A percentile compares a stretch with the other conserved stretches of the same genome.
phyloP scores from a whole-genome alignment of 2,888 invertebrate genomes.

The Morpho deidamia region DNA sequence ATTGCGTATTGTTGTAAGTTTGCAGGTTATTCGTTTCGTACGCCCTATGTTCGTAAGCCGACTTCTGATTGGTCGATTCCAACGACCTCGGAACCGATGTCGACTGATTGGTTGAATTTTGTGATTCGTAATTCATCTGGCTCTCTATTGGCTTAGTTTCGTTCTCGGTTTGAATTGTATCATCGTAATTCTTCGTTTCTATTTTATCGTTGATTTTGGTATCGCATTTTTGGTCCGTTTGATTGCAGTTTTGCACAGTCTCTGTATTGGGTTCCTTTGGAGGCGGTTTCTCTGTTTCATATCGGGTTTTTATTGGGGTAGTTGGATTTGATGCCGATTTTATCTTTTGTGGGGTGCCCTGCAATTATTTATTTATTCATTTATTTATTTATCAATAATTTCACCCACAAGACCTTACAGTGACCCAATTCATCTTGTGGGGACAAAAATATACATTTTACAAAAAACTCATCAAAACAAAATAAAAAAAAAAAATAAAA shows the following conservation, averaged over 20 bases:
- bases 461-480: no score
- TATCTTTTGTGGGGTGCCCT: slow-evolving; percentile 13
- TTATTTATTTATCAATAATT: no score
- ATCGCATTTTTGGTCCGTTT: slow-evolving; percentile 15
- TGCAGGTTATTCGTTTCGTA: slow-evolving; percentile 23
- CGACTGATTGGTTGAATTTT: slow-evolving; percentile 1
- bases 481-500: no score
- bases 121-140: slow-evolving; percentile 1
- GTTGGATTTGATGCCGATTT: slow-evolving; percentile 24
- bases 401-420: no score
- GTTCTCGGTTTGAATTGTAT: slow-evolving; percentile 1
- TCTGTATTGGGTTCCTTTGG: slow-evolving; percentile 20
- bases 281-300: slow-evolving; percentile 9
- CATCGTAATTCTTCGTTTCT: slow-evolving; percentile 14
- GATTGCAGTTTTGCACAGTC: slow-evolving; percentile 25
- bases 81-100: background rate
- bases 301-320: slow-evolving; percentile 18
- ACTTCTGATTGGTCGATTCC: slow-evolving; percentile 22
- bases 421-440: no score
- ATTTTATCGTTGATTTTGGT: background rate
- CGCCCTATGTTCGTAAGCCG: slow-evolving; percentile 15
- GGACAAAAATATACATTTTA: no score
- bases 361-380: no score
- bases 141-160: background rate
- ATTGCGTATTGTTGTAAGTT: slow-evolving; percentile 19